phyloP scores from a whole-genome alignment of 2,113 vertebrate species.

The Puffinus mauretanicus region DNA sequence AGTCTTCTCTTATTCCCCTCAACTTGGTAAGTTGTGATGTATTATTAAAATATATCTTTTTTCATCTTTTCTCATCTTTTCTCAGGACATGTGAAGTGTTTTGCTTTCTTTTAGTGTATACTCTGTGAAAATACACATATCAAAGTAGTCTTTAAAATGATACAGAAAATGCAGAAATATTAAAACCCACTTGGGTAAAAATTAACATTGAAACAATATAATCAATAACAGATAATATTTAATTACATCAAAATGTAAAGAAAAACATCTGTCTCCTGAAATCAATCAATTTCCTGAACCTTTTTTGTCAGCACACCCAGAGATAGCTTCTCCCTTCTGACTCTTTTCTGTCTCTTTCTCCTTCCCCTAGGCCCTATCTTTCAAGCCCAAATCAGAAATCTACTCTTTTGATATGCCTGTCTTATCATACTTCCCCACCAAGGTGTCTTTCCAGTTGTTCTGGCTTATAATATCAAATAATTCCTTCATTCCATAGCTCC shows the following conservation, averaged over 20 bases:
- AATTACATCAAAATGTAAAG: not conserved
- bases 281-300: not conserved
- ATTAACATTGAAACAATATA: not conserved
- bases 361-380: not conserved
- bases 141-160: not conserved
- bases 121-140: not conserved
- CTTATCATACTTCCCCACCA: not conserved
- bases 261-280: not conserved
- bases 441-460: not conserved
- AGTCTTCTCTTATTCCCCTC: not conserved
- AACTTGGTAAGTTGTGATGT: fast-evolving
- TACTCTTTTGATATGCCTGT: not conserved
- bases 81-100: not conserved
- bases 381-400: not conserved
- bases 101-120: not conserved
- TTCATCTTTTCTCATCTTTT: not conserved
- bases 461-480: not conserved
- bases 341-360: not conserved
- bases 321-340: not conserved
- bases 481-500: not conserved
- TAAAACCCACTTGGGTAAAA: not conserved
- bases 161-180: not conserved
- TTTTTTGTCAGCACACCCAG: not conserved
- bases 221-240: not conserved
- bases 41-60: not conserved